A percentile compares a stretch with the other conserved stretches of the same genome.
phyloP scores from a whole-genome alignment of 2,113 vertebrate genomes.

The Furnarius figulus region DNA sequence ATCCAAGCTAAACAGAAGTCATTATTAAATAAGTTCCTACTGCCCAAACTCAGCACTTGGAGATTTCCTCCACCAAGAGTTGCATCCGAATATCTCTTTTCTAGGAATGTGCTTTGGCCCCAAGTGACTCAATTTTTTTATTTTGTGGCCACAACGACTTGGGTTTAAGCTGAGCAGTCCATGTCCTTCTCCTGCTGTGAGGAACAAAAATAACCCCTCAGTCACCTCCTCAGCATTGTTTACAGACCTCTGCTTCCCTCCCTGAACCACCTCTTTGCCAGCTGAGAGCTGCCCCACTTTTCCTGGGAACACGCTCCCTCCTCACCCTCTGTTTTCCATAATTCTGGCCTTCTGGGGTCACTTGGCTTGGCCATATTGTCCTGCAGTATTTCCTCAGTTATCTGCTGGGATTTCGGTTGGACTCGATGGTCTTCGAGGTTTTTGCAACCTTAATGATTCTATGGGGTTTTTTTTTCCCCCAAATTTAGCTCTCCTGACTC shows the following conservation, averaged over 20 bases:
- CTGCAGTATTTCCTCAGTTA: background rate
- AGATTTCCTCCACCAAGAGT: background rate
- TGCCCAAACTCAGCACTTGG: background rate
- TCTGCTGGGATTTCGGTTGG: rapidly evolving
- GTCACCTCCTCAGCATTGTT: background rate
- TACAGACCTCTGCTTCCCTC: background rate
- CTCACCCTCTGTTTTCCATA: background rate
- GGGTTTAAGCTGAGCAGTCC: background rate
- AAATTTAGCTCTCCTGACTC: background rate
- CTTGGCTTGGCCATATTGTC: background rate
- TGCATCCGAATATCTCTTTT: rapidly evolving
- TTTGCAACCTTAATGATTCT: background rate
- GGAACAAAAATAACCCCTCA: background rate
- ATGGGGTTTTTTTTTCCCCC: background rate
- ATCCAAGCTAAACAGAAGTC: background rate
- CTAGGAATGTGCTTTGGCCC: background rate
- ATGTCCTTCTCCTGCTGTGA: background rate
- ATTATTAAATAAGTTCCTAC: background rate
- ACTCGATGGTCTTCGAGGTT: background rate
- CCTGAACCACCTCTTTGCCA: background rate
- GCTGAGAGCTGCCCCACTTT: background rate
- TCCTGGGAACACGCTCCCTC: background rate
- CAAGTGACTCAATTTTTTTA: background rate
- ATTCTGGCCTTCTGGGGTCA: background rate
- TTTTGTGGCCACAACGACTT: background rate